Percentiles rank a stretch among this genome's conserved stretches.
Conservation (phyloP, 2,888 invertebrate species). For the Smittia aterrima region DNA sequence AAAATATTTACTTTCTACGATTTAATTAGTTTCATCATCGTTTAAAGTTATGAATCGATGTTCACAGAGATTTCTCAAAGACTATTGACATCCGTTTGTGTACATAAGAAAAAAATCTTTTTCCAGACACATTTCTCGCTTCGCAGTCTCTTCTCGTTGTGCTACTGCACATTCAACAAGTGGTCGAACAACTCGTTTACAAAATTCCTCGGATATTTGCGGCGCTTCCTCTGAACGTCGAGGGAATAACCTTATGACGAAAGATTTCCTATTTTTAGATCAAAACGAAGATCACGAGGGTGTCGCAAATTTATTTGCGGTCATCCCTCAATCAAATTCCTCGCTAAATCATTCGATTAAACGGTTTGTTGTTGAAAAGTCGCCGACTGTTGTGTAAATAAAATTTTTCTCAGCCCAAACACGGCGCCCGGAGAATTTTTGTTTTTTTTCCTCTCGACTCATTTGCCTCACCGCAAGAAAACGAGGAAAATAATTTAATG, state of each 20-base stretch:
- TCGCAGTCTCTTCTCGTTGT: not conserved
- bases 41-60: too few species aligned
- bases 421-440: not conserved
- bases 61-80: too few species aligned
- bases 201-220: constrained; percentile 14
- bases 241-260: constrained; percentile 7
- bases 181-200: constrained; percentile 1
- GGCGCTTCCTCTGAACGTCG: not conserved
- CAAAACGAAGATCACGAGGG: not conserved
- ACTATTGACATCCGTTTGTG: not conserved
- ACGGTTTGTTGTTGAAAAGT: constrained; percentile 7
- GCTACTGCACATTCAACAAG: not conserved
- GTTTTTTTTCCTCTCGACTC: not conserved
- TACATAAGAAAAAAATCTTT: not conserved
- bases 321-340: constrained; percentile 23
- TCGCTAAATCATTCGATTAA: not conserved
- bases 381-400: not conserved
- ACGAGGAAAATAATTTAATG: constrained; percentile 7
- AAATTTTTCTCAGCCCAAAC: constrained; percentile 2
- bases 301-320: not conserved
- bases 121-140: constrained; percentile 4
- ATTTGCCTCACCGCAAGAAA: constrained; percentile 8
- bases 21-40: not conserved
- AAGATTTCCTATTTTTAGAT: not conserved
- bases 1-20: not conserved